Conservation (phyloP, 2,113 vertebrate genomes). For the Etia nguti region DNA sequence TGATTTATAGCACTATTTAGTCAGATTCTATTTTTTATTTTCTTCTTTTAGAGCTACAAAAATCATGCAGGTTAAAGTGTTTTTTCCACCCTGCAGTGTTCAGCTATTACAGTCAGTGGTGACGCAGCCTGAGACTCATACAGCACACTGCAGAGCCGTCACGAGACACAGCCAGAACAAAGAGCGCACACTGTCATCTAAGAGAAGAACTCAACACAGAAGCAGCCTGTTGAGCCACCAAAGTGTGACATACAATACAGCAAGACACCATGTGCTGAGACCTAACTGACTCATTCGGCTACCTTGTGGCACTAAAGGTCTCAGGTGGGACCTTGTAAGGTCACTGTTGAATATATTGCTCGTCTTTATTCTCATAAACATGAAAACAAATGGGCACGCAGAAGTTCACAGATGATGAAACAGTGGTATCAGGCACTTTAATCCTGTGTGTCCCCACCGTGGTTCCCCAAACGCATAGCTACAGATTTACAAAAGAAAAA, state of each 20-base stretch:
- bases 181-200: slow-evolving; percentile 40
- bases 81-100: slow-evolving; percentile 54
- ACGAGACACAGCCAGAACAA: slow-evolving; percentile 61
- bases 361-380: neutral
- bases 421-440: neutral
- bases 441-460: neutral
- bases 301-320: neutral
- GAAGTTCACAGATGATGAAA: neutral
- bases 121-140: slow-evolving; percentile 60
- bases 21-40: neutral
- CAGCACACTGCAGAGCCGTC: slow-evolving; percentile 61
- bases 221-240: neutral
- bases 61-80: slow-evolving; percentile 29
- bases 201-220: slow-evolving; percentile 14
- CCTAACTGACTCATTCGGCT: neutral
- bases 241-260: neutral
- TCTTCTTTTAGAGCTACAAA: neutral
- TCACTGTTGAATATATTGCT: neutral
- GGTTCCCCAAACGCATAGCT: neutral
- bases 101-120: slow-evolving; percentile 54
- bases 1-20: neutral
- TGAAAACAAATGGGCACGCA: neutral
- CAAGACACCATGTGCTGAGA: neutral
- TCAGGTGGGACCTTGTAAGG: neutral
- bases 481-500: neutral